These are phyloP conservation scores for Wasmannia auropunctata DNA, from an alignment of 1,140 invertebrate genomes.

Conservation along the genomic window DNA sequence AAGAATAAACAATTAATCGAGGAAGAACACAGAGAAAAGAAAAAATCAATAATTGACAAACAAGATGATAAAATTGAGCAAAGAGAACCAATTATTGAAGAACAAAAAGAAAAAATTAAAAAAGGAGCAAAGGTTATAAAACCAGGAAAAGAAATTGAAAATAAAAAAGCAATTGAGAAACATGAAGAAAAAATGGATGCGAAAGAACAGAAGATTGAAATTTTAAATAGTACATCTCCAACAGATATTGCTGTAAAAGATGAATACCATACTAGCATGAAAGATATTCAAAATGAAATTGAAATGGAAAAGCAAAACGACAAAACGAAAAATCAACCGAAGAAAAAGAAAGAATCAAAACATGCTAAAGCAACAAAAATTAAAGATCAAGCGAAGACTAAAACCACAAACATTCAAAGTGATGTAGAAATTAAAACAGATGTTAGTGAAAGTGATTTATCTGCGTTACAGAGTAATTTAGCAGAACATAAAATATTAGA, in stretches of 20 bases:
- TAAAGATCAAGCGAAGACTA: constrained; percentile 38
- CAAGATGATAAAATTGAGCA: background rate
- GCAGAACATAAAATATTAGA: background rate
- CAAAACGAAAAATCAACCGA: background rate
- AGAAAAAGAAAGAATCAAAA: constrained; percentile 35
- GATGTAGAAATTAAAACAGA: constrained; percentile 10
- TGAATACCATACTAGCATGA: constrained; percentile 1
- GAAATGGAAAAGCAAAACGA: background rate
- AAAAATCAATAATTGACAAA: background rate
- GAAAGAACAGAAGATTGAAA: background rate
- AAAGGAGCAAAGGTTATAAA: background rate
- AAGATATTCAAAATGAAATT: background rate
- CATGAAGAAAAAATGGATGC: constrained; percentile 38
- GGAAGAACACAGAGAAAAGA: background rate
- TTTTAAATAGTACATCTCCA: background rate
- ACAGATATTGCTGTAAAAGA: constrained; percentile 27
- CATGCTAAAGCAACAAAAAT: background rate
- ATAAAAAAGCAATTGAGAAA: constrained; percentile 48
- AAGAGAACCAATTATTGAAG: constrained; percentile 7
- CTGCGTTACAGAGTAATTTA: background rate
- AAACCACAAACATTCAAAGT: constrained; percentile 2
- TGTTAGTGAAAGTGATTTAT: background rate
- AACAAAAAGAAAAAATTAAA: constrained; percentile 1
- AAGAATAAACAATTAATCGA: background rate
- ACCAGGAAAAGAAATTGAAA: constrained; percentile 29